Evolutionary conservation across 2,888 invertebrate genomes (phyloP).

Genomic region (Cheilosia variabilis): DNA sequence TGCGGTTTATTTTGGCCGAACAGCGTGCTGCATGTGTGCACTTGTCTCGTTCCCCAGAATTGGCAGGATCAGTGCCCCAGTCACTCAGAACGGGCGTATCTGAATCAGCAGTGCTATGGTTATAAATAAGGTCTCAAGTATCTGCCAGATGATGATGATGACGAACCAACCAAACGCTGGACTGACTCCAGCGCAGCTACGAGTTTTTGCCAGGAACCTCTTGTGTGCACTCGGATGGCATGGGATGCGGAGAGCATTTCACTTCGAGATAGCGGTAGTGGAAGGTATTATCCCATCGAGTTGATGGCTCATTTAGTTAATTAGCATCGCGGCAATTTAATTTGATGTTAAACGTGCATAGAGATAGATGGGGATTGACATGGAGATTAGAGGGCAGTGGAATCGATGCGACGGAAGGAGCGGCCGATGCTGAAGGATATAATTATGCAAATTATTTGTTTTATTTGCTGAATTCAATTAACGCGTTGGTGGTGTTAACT

Average conservation of each 20-base stretch:
- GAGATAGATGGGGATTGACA: conserved; percentile 9
- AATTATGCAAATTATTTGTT: conserved; percentile 62
- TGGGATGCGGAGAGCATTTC: neutral
- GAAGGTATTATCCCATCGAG: conserved; percentile 57
- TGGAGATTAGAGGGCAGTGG: conserved; percentile 8
- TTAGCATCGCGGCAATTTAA: conserved; percentile 60
- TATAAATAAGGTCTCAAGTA: conserved; percentile 65
- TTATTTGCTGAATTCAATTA: conserved; percentile 51
- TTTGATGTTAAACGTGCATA: conserved; percentile 58
- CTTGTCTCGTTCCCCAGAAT: conserved; percentile 51
- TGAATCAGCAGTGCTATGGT: conserved; percentile 14
- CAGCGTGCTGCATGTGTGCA: conserved; percentile 25
- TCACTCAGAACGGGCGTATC: conserved; percentile 36
- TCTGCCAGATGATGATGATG: conserved; percentile 33
- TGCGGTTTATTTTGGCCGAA: conserved; percentile 37
- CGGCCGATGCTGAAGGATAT: conserved; percentile 33
- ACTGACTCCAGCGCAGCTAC: neutral
- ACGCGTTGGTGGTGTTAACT: conserved; percentile 33
- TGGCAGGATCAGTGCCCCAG: conserved; percentile 59
- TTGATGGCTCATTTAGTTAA: conserved; percentile 72
- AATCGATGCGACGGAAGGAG: conserved; percentile 13
- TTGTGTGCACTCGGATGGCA: neutral
- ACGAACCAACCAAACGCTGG: neutral
- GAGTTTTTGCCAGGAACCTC: neutral
- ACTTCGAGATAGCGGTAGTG: conserved; percentile 32